Base-by-base conservation (phyloP, 2,888 invertebrate species). In the Oligia strigilis region DNA sequence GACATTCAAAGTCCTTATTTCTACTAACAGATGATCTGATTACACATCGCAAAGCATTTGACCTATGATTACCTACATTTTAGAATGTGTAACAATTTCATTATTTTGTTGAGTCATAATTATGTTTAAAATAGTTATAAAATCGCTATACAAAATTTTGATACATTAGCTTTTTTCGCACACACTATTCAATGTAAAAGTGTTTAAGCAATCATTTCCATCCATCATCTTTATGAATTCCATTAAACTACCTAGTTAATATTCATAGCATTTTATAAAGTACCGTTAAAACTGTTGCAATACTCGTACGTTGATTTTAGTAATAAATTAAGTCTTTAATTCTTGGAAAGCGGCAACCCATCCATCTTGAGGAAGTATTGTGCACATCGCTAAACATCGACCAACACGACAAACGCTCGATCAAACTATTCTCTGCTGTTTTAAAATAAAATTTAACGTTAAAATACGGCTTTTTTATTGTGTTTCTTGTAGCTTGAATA, bases 261-360 rank as follows among this genome's bases (percentile, higher is more conserved):
- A 86, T 87, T 83, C 71, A 83, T 75, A 14, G 14, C 17, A 74
- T 69, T 83, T 75, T 75, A 75, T 74, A 49, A 72, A 66, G 60
- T 77, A 66, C 60, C 43, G 40, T 67, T 58, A 58, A 72, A 64
- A 75, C 52, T 73, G 46, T 19, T 60, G 60, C 79, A 75, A 60
- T 70, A 40, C 40, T 40, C 40, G 40, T 40, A 79, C 83, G 87
- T 79, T 80, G 72, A 80, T 87, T 83, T 79, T 46, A 43, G 76
- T 73, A 75, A 77, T 85, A 85, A 80, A 87, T 87, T 75, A 77
- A 71, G 80, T 55, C 72, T 75, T 87, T 84, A 75, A 71, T 87
- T 80, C 70, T 77, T 52, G 69, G 62, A 71, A 75, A 87, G 62
- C 46, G 72, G 77, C 62, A 29, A 69, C 17, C 72, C 55, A 85